Conservation (phyloP, 2,113 vertebrate genomes). For the Paramisgurnus dabryanus region DNA sequence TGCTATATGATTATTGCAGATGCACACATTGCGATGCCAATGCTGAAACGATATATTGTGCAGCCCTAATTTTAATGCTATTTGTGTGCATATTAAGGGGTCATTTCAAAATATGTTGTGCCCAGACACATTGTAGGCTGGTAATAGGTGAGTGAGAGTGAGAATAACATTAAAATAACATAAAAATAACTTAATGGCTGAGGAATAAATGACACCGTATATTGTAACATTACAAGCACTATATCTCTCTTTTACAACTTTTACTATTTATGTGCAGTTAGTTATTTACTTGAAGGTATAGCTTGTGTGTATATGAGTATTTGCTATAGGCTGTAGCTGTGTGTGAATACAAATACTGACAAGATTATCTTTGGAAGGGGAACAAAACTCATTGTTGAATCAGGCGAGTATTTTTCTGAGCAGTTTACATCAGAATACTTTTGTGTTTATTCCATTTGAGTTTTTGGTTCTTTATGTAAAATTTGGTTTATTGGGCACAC, state of each 20-base stretch:
- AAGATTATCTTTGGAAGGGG: conserved; percentile 53
- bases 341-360: conserved; percentile 36
- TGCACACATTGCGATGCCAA: too few species aligned
- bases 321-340: conserved; percentile 19
- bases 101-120: background rate
- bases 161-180: too few species aligned
- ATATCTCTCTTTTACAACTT: too few species aligned
- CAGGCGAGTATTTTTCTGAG: conserved; percentile 37
- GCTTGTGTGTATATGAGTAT: background rate
- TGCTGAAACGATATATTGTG: too few species aligned
- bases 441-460: background rate
- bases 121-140: too few species aligned
- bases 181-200: too few species aligned
- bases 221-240: too few species aligned
- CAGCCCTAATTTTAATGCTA: too few species aligned
- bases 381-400: conserved; percentile 44
- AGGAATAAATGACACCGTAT: too few species aligned
- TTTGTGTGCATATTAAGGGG: background rate
- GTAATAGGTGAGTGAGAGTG: too few species aligned
- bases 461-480: background rate
- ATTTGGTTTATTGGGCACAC: too few species aligned
- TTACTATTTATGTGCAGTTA: background rate
- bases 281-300: too few species aligned
- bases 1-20: background rate
- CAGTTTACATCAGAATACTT: background rate